These are phyloP conservation scores for Lepus timidus DNA, from an alignment of 2,113 vertebrate genomes.

Conservation along the genomic window DNA sequence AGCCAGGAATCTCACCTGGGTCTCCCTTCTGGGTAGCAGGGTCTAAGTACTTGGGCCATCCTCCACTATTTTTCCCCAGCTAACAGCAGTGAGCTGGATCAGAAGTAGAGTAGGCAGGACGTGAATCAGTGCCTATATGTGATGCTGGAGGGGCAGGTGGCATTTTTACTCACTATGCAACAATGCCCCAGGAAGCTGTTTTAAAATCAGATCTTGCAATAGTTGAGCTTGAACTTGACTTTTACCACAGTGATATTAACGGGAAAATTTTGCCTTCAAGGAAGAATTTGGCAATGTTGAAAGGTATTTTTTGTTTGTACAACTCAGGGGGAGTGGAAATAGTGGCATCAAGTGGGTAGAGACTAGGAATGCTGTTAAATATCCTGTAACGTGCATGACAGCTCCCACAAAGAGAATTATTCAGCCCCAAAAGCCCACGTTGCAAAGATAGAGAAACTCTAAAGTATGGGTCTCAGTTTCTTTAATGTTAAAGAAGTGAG, in stretches of 20 bases:
- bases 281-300: neutral
- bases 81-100: no score
- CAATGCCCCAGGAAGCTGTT: neutral
- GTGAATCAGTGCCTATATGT: no score
- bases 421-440: neutral
- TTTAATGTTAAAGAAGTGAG: neutral
- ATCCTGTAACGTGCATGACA: neutral
- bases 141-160: no score
- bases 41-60: no score
- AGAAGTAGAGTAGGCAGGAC: no score
- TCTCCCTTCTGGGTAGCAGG: no score
- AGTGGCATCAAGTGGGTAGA: neutral
- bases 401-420: neutral
- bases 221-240: neutral
- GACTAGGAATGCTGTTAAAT: neutral
- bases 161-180: no score
- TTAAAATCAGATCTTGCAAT: neutral
- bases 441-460: neutral
- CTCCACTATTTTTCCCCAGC: no score
- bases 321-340: neutral
- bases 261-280: neutral
- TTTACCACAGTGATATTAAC: neutral
- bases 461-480: neutral
- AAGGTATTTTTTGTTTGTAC: neutral
- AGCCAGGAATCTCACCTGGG: no score